Evolutionary conservation across 2,888 invertebrate species (phyloP).

Genomic region (Desoria tigrina): DNA sequence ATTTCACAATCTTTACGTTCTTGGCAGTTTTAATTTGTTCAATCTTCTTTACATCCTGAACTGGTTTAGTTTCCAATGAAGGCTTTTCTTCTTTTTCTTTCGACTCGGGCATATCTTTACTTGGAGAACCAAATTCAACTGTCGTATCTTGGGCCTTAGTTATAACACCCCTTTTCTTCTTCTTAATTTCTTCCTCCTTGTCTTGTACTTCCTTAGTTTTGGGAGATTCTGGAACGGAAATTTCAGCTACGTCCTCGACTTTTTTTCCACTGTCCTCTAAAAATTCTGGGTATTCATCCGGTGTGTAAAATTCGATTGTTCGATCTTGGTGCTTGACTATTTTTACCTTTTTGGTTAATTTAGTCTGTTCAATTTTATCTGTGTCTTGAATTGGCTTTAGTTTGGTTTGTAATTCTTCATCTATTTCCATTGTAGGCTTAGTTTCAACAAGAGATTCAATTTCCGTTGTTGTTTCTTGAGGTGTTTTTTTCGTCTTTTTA

Average conservation of each 20-base stretch:
- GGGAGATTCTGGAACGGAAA: not conserved
- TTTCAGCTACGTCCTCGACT: not conserved
- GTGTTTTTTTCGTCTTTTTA: too few relatives aligned
- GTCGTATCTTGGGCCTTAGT: not conserved
- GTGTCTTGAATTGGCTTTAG: not conserved
- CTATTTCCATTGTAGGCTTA: too few relatives aligned
- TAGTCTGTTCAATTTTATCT: not conserved
- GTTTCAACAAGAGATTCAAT: too few relatives aligned
- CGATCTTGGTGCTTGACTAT: not conserved
- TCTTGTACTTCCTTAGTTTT: not conserved
- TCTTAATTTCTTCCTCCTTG: not conserved
- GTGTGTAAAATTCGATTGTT: not conserved
- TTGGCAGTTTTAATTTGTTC: slow-evolving; percentile 12
- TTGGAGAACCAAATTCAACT: slow-evolving; percentile 11
- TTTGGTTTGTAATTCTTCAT: too few relatives aligned
- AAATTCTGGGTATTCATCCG: slow-evolving; percentile 5
- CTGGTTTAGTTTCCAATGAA: not conserved
- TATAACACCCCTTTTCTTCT: slow-evolving; percentile 2
- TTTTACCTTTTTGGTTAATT: not conserved
- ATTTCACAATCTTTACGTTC: not conserved
- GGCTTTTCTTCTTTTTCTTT: not conserved
- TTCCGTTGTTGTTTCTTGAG: too few relatives aligned
- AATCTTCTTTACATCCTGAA: not conserved
- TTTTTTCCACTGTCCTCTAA: not conserved
- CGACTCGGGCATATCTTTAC: not conserved